Conservation (phyloP, 2,797 vertebrate genomes). For the Furcifer pardalis region DNA sequence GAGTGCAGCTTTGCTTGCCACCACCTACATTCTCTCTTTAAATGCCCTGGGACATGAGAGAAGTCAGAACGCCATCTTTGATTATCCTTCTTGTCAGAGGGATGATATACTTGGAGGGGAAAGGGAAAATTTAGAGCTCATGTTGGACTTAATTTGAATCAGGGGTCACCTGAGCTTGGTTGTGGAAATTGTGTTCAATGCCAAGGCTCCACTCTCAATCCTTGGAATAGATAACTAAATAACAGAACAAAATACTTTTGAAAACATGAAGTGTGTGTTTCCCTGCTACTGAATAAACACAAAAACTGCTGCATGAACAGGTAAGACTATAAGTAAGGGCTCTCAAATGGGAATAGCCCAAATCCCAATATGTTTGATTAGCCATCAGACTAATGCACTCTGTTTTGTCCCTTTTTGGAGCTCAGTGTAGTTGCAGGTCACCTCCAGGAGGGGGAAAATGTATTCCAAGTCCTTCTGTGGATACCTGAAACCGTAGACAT, state of each 20-base stretch:
- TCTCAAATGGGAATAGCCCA: not conserved
- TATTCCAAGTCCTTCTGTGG: no score
- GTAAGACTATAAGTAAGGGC: not conserved
- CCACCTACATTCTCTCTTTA: not conserved
- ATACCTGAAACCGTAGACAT: no score
- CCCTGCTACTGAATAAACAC: not conserved
- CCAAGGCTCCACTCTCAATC: not conserved
- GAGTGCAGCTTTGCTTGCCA: not conserved
- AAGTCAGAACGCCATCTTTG: conserved; percentile 13
- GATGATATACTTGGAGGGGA: not conserved
- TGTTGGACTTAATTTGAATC: not conserved
- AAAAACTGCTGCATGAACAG: not conserved
- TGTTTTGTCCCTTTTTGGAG: not conserved
- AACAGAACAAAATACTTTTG: not conserved
- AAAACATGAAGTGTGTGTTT: not conserved
- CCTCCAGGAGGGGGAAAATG: no score
- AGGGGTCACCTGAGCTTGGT: not conserved
- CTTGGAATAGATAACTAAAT: not conserved
- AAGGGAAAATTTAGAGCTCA: not conserved
- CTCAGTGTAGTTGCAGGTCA: no score
- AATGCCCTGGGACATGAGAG: not conserved
- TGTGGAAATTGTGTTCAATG: not conserved
- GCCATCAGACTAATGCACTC: not conserved
- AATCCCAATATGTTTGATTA: not conserved
- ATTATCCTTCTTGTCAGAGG: not conserved